These are phyloP conservation scores for Calephelis perditalis DNA, from an alignment of 2,888 invertebrate genomes.

Conservation along the genomic window DNA sequence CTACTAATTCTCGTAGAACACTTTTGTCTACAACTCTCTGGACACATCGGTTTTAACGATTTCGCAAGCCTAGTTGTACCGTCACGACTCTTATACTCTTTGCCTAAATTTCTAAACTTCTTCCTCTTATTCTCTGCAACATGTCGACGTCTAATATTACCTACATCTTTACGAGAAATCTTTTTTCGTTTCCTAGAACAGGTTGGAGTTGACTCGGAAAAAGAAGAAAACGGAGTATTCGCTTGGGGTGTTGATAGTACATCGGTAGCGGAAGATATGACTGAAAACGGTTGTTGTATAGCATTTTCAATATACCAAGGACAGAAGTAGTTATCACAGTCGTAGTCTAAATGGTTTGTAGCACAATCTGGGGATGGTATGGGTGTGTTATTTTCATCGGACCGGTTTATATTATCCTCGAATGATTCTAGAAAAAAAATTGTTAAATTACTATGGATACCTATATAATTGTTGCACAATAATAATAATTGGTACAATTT, in stretches of 20 bases:
- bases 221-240: conserved; percentile 8
- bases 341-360: neutral
- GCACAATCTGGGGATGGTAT: neutral
- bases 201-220: conserved; percentile 8
- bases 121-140: conserved; percentile 8
- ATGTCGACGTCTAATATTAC: conserved; percentile 11
- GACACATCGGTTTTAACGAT: conserved; percentile 1
- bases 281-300: neutral
- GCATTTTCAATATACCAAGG: neutral
- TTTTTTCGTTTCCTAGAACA: conserved; percentile 12
- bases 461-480: neutral
- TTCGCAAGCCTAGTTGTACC: conserved; percentile 5
- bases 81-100: conserved; percentile 9
- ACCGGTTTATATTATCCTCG: neutral
- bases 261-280: neutral
- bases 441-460: neutral
- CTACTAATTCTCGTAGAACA: conserved; percentile 2
- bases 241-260: neutral
- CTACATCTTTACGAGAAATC: neutral
- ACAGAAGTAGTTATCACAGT: neutral
- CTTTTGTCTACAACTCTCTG: neutral
- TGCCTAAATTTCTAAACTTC: conserved; percentile 12
- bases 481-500: too few relatives aligned
- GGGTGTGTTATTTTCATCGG: neutral
- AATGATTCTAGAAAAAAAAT: neutral